Evolutionary conservation across 1,140 invertebrate genomes (phyloP).

Genomic region (Pomacea maculata): DNA sequence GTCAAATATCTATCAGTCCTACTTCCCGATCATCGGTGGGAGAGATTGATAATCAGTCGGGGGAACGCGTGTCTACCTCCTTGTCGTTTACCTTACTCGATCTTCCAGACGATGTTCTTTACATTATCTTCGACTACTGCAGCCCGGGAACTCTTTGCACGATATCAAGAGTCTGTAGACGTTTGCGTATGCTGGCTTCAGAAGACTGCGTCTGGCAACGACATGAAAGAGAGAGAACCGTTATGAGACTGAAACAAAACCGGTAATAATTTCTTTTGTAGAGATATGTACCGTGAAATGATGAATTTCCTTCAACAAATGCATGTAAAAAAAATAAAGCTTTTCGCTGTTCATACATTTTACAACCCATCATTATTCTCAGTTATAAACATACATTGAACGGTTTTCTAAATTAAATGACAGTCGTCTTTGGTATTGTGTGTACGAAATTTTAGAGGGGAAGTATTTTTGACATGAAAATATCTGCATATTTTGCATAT

Average conservation of each 20-base stretch:
- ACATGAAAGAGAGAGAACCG: constrained; percentile 11
- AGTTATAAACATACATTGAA: too few species aligned
- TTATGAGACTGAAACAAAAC: not conserved
- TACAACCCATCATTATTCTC: too few species aligned
- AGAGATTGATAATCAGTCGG: not conserved
- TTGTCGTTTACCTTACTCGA: constrained; percentile 15
- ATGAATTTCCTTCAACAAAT: too few species aligned
- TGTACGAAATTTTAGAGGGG: too few species aligned
- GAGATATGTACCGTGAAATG: too few species aligned
- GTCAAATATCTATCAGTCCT: not conserved
- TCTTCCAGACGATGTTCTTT: constrained; percentile 52
- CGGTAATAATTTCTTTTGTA: not conserved
- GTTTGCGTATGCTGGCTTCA: constrained; percentile 36
- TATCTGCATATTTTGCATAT: too few species aligned
- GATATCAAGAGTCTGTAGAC: constrained; percentile 38
- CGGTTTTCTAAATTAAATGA: too few species aligned
- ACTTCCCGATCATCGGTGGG: not conserved
- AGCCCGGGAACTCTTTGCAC: constrained; percentile 37
- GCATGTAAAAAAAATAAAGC: too few species aligned
- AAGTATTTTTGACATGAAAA: too few species aligned
- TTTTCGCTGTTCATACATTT: too few species aligned
- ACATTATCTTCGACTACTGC: constrained; percentile 42
- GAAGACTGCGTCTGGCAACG: constrained; percentile 46
- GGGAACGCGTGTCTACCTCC: not conserved
- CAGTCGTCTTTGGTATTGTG: too few species aligned